These are phyloP conservation scores for Tiliqua scincoides DNA, from an alignment of 2,113 vertebrate genomes.

Conservation along the genomic window DNA sequence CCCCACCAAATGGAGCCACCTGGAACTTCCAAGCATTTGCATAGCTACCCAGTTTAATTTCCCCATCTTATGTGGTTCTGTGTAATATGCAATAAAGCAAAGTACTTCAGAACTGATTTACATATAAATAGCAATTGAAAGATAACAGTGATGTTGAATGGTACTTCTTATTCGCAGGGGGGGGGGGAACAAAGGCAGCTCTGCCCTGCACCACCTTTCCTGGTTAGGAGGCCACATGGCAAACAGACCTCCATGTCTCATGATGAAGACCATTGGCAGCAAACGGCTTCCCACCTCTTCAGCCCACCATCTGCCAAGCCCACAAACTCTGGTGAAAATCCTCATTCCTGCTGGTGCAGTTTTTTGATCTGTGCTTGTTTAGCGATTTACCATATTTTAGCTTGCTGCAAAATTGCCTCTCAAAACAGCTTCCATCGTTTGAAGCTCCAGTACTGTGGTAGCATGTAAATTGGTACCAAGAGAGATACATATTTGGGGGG, in stretches of 20 bases:
- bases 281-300: not conserved
- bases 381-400: no score
- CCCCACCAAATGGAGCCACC: not conserved
- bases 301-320: not conserved
- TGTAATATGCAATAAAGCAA: constrained; percentile 23
- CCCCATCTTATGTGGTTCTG: constrained; percentile 1
- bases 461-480: no score
- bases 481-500: no score
- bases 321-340: not conserved
- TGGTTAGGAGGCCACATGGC: no score
- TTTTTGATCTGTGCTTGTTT: no score
- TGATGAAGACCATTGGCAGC: not conserved
- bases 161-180: constrained; percentile 5
- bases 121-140: constrained; percentile 32
- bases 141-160: constrained; percentile 15
- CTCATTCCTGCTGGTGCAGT: no score
- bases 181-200: not conserved
- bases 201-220: not conserved
- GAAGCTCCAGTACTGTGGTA: no score
- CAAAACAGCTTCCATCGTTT: no score
- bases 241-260: not conserved
- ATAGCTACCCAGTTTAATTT: constrained; percentile 21
- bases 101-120: constrained; percentile 28
- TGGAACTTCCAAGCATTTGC: constrained; percentile 21
- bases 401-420: no score